A percentile compares a stretch with the other conserved stretches of the same genome.
These are phyloP conservation scores for Pheucticus melanocephalus DNA, from an alignment of 2,113 vertebrate genomes.

Conservation along the genomic window DNA sequence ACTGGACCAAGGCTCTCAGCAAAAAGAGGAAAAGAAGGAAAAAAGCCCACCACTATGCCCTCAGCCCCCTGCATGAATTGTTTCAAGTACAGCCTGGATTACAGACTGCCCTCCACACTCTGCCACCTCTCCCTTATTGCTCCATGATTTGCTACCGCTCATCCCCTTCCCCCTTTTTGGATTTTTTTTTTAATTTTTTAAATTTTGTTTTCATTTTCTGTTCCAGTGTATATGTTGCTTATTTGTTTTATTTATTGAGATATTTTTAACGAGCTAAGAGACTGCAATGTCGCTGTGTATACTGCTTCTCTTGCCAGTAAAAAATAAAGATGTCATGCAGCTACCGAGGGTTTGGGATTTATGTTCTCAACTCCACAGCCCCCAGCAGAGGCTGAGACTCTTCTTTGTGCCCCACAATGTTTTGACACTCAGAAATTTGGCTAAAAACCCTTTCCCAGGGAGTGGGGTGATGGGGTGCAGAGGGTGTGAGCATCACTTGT, in stretches of 20 bases:
- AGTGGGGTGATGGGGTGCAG: background rate
- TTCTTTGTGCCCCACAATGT: background rate
- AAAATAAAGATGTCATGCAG: conserved; percentile 68
- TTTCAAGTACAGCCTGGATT: conserved; percentile 57
- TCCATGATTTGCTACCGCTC: conserved; percentile 25
- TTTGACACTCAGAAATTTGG: background rate
- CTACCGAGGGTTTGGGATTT: background rate
- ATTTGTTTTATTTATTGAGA: conserved; percentile 96
- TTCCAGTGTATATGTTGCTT: conserved; percentile 85
- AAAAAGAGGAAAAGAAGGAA: background rate
- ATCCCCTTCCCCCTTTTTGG: background rate
- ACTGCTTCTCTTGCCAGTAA: conserved; percentile 51
- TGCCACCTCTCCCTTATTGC: background rate
- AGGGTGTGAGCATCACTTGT: background rate
- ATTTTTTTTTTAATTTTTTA: background rate
- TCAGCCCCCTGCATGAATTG: conserved; percentile 13
- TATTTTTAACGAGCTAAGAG: conserved; percentile 78
- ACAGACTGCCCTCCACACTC: conserved; percentile 14
- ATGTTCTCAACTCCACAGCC: background rate
- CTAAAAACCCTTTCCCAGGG: background rate
- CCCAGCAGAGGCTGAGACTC: background rate
- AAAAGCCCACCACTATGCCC: background rate
- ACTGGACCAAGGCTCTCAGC: conserved; percentile 70
- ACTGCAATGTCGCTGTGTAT: conserved; percentile 67
- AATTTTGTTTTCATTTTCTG: conserved; percentile 46